Conservation (phyloP, 64 coral and sea anemone species). For the Stylophora pistillata region DNA sequence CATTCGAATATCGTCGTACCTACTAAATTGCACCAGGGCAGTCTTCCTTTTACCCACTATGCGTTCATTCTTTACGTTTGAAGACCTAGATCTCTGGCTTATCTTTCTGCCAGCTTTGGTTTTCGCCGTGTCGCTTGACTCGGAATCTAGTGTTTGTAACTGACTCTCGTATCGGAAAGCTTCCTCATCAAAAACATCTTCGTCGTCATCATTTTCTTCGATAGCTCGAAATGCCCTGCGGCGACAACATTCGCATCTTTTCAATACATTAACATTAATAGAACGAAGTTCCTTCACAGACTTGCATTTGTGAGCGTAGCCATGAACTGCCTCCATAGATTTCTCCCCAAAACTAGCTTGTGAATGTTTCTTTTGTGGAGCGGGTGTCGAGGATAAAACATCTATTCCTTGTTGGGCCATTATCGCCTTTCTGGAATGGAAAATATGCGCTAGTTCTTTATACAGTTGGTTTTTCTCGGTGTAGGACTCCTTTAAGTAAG, state of each 20-base stretch:
- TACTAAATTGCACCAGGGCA: slow-evolving; percentile 8
- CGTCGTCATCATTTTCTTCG: slow-evolving; percentile 1
- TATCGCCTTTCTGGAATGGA: slow-evolving; percentile 2
- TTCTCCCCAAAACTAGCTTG: neutral
- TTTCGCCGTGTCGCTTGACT: neutral
- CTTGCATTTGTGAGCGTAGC: neutral
- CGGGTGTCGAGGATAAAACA: neutral
- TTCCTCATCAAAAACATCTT: slow-evolving; percentile 14
- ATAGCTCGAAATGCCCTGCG: slow-evolving; percentile 39
- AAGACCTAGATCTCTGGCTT: neutral
- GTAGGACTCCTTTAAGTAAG: slow-evolving; percentile 56
- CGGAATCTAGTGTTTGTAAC: neutral
- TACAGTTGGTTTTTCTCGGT: slow-evolving; percentile 66
- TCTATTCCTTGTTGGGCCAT: neutral
- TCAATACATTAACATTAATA: slow-evolving; percentile 62
- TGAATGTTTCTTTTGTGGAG: neutral
- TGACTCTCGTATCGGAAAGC: slow-evolving; percentile 10
- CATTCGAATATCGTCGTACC: slow-evolving; percentile 13
- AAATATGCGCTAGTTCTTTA: slow-evolving; percentile 55
- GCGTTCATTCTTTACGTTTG: neutral
- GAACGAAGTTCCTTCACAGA: slow-evolving; percentile 1
- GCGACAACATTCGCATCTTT: slow-evolving; percentile 65
- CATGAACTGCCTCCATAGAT: neutral
- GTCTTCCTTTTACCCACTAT: neutral
- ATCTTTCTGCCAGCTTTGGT: neutral